Percentiles rank a stretch among this genome's conserved stretches.
These are phyloP conservation scores for Saccostrea cuccullata DNA, from an alignment of 1,140 invertebrate species.

Conservation along the genomic window DNA sequence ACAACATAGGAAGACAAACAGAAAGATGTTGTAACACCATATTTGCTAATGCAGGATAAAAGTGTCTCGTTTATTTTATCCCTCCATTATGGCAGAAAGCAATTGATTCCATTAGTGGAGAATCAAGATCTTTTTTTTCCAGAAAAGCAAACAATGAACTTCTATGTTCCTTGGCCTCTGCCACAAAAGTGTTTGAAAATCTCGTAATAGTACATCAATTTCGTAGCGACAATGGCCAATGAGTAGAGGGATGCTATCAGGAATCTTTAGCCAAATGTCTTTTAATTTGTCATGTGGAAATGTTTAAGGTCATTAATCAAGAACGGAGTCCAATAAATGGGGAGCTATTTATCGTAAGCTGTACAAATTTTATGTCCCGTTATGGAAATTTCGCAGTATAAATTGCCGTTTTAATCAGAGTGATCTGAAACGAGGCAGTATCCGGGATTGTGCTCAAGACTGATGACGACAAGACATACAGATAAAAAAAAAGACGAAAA, in stretches of 20 bases:
- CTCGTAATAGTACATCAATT: slow-evolving; percentile 34
- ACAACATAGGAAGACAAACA: background rate
- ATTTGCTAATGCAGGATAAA: slow-evolving; percentile 27
- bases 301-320: slow-evolving; percentile 34
- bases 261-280: slow-evolving; percentile 11
- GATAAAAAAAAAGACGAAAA: slow-evolving; percentile 2
- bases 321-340: slow-evolving; percentile 25
- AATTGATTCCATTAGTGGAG: slow-evolving; percentile 30
- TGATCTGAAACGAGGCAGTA: background rate
- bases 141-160: slow-evolving; percentile 17
- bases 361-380: slow-evolving; percentile 33
- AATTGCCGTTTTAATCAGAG: slow-evolving; percentile 35
- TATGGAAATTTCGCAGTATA: slow-evolving; percentile 16
- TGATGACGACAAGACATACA: slow-evolving; percentile 11
- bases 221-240: slow-evolving; percentile 22
- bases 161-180: slow-evolving; percentile 6
- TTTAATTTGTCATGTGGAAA: slow-evolving; percentile 38
- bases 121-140: slow-evolving; percentile 33
- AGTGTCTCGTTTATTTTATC: slow-evolving; percentile 19
- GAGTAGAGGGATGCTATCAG: slow-evolving; percentile 19
- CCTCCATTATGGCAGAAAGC: slow-evolving; percentile 15
- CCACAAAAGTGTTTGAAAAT: slow-evolving; percentile 27
- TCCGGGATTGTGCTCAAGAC: slow-evolving; percentile 8
- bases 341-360: slow-evolving; percentile 33
- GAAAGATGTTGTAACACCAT: background rate